phyloP scores from a whole-genome alignment of 2,797 vertebrate species.

The Lutjanus campechanus region DNA sequence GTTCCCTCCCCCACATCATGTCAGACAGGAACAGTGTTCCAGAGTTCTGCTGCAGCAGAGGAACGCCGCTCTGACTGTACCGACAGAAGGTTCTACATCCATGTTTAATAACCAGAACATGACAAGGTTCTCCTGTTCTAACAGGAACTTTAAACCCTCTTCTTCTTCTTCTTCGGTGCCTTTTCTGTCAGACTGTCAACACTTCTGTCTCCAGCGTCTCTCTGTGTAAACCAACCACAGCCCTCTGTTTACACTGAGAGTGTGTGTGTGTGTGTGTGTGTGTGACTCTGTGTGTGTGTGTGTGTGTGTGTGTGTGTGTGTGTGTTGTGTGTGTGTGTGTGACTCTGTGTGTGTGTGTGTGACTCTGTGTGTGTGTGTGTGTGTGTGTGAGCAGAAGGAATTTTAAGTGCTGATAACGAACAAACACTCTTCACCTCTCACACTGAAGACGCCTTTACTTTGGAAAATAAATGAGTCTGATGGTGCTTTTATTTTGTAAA shows the following conservation, averaged over 20 bases:
- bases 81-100: too few species aligned
- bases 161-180: neutral
- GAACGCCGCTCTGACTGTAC: too few species aligned
- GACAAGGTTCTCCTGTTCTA: too few species aligned
- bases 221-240: neutral
- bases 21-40: too few species aligned
- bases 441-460: constrained; percentile 12
- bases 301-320: neutral
- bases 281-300: neutral
- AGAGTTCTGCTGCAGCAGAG: too few species aligned
- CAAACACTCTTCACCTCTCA: neutral
- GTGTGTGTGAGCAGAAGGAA: neutral
- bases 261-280: neutral
- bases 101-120: too few species aligned
- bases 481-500: neutral
- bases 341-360: neutral
- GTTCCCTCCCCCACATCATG: too few species aligned
- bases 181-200: neutral
- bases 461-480: neutral
- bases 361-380: neutral
- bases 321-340: neutral
- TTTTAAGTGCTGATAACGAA: constrained; percentile 27
- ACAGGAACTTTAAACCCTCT: too few species aligned
- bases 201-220: neutral
- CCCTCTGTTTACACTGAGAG: constrained; percentile 22